A percentile compares a stretch with the other conserved stretches of the same genome.
These are phyloP conservation scores for Portunus trituberculatus DNA, from an alignment of 1,140 invertebrate genomes.

Conservation along the genomic window DNA sequence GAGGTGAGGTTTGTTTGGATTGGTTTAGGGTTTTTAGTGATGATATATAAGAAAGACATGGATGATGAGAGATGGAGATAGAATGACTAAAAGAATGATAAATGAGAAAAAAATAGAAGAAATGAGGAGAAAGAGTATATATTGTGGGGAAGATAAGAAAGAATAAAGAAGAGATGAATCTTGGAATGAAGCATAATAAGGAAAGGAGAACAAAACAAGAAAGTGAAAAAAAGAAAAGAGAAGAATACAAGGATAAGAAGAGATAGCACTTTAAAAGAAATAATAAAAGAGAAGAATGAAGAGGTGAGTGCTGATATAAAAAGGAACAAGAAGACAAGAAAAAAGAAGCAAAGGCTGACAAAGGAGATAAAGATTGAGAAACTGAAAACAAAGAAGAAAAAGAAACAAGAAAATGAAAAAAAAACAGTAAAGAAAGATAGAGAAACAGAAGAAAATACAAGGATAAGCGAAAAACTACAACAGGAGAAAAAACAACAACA, in stretches of 20 bases:
- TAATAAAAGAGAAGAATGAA: background rate
- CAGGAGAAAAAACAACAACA: no score
- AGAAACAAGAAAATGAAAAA: no score
- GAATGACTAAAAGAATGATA: background rate
- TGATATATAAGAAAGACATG: background rate
- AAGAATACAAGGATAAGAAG: background rate
- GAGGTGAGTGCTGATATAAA: background rate
- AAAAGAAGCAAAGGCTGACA: background rate
- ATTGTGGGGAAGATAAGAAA: background rate
- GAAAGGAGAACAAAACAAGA: background rate
- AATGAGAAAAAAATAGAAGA: no score
- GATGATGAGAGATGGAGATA: no score
- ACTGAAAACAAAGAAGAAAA: no score
- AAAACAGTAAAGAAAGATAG: no score
- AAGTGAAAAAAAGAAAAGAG: background rate
- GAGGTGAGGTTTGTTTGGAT: no score
- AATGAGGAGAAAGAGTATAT: background rate
- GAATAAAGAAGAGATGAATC: no score
- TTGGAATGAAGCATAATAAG: no score
- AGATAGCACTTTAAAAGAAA: background rate
- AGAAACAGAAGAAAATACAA: no score
- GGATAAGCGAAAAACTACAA: no score
- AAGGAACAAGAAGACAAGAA: background rate
- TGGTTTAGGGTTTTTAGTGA: no score
- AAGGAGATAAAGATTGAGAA: background rate